phyloP scores from a whole-genome alignment of 2,113 vertebrate genomes.

The Clarias gariepinus region DNA sequence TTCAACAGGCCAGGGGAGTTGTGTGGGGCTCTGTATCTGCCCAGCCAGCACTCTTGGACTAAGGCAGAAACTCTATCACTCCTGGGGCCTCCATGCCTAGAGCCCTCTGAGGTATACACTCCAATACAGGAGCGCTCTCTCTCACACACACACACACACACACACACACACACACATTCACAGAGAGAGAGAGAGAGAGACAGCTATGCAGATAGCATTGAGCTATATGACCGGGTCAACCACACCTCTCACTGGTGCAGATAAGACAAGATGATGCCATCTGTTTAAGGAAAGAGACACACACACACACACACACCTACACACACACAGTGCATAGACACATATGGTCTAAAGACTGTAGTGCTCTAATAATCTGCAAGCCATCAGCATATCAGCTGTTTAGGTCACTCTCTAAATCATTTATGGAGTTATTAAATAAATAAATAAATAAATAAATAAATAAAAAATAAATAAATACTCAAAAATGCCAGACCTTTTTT shows the following conservation, averaged over 20 bases:
- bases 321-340: background rate
- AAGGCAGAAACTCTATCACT: slow-evolving; percentile 60
- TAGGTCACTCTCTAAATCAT: background rate
- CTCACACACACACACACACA: slow-evolving; percentile 15
- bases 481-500: background rate
- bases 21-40: slow-evolving; percentile 58
- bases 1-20: slow-evolving; percentile 56
- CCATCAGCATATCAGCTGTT: slow-evolving; percentile 11
- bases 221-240: slow-evolving; percentile 40
- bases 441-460: too few relatives aligned
- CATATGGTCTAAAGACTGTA: slow-evolving; percentile 7
- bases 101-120: slow-evolving; percentile 49
- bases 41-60: slow-evolving; percentile 53
- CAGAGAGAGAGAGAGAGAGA: background rate
- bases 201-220: slow-evolving; percentile 40
- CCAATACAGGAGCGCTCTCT: slow-evolving; percentile 26
- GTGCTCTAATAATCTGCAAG: slow-evolving; percentile 6
- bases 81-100: slow-evolving; percentile 41
- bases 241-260: slow-evolving; percentile 36
- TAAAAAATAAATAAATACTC: background rate
- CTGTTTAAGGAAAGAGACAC: slow-evolving; percentile 34
- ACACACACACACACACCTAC: background rate
- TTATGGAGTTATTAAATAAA: background rate
- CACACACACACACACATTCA: slow-evolving; percentile 33
- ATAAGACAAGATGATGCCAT: slow-evolving; percentile 42